Base-by-base conservation (phyloP, 2,797 vertebrate species). In the Hemitrygon akajei region DNA sequence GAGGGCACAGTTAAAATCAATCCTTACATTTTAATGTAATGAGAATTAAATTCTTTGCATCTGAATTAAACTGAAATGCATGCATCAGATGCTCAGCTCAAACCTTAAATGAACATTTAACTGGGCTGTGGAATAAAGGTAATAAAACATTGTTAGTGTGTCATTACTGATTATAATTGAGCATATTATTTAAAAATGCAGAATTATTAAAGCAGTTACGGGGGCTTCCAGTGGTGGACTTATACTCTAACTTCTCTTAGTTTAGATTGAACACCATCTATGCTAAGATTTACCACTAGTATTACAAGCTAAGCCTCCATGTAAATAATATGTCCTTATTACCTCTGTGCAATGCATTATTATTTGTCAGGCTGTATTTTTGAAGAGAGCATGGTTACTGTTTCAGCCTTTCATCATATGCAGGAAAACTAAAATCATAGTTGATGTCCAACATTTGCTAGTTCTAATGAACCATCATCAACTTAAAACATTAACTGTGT, bases 111-210 rank as follows among this genome's bases (percentile, higher is more conserved):
- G 91, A 93, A 93, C 71, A 93, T 56, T 75, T 93, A 93, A 56
- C 40, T 56, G 73, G 11, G 27, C 25, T 58, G 47, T 93, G 47
- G 69, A 56, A 47, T 56, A 76, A 37, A 76, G 40, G 40, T 47
- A 93, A 76, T 76, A 76, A 73, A 75, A 75, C 91, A 76, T 58
- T 92, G 91, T 92, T 56, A 75, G 91, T 30, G 25, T 76, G 91
- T 93, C 71, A 47, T 93, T 93, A 75, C 71, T 76, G 91, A 93
- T 76, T 75, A 93, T 93, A 93, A 93, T 75, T 93, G 76, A 93
- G 91, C 12, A 93, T n/a, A 56, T 40, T 30, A 14, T 93, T 93
- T 93, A 40, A 93, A 75, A 93, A 76, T 93, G 71, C 27, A 58
- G 56, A 93, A 76, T 76, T 93, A n/a, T 93, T 58, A 93, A 76